A percentile compares a stretch with the other conserved stretches of the same genome.
phyloP scores from a whole-genome alignment of 2,888 invertebrate genomes.

The Eretmocerus hayati region DNA sequence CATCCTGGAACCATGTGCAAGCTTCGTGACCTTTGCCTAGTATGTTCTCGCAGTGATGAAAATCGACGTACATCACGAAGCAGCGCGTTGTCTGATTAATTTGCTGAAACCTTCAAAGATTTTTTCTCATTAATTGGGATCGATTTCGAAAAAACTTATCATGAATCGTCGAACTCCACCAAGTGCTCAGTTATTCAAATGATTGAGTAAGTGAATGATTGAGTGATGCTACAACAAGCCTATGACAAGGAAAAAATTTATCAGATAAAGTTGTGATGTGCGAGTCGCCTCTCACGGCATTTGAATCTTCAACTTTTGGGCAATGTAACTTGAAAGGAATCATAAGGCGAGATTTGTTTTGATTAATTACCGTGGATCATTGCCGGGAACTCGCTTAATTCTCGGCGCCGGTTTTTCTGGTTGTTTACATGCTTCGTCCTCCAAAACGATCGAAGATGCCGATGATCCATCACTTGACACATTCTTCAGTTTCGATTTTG shows the following conservation, averaged over 20 bases:
- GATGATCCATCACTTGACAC: not conserved
- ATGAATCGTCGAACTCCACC: too few species aligned
- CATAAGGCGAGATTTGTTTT: not conserved
- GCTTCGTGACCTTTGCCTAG: constrained; percentile 33
- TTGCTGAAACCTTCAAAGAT: constrained; percentile 38
- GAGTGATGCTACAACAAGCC: not conserved
- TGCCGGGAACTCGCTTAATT: constrained; percentile 20
- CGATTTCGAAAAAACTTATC: too few species aligned
- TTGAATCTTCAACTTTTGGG: too few species aligned
- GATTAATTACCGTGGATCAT: constrained; percentile 30
- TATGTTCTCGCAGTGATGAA: constrained; percentile 37
- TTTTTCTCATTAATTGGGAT: not conserved
- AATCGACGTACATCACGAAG: constrained; percentile 40
- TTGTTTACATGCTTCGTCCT: constrained; percentile 25
- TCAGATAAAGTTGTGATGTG: too few species aligned
- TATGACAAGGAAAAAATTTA: not conserved
- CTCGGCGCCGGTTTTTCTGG: constrained; percentile 1
- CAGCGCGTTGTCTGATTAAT: constrained; percentile 38
- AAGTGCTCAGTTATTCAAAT: too few species aligned
- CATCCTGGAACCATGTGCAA: constrained; percentile 38
- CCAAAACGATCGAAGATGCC: constrained; percentile 1
- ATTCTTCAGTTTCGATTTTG: too few species aligned
- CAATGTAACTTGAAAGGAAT: not conserved
- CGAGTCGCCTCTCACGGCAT: too few species aligned
- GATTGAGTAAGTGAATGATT: too few species aligned